A percentile compares a stretch with the other conserved stretches of the same genome.
These are phyloP conservation scores for Aethes cnicana DNA, from an alignment of 2,888 invertebrate genomes.

Conservation along the genomic window DNA sequence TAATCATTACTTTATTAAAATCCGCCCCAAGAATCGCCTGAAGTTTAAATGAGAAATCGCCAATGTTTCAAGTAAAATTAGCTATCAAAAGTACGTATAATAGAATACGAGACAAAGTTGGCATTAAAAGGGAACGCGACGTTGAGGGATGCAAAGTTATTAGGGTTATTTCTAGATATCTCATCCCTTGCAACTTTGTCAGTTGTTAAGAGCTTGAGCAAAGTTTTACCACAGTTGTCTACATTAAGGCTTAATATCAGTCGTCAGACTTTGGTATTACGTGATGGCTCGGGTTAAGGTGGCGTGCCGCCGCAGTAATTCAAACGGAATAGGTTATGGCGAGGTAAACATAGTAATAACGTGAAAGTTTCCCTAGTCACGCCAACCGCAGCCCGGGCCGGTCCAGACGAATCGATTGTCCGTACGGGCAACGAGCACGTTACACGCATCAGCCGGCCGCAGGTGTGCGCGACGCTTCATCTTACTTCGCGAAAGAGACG, in stretches of 20 bases:
- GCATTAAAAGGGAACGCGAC: background rate
- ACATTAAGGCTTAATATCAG: conserved; percentile 51
- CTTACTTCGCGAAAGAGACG: conserved; percentile 45
- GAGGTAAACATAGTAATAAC: conserved; percentile 64
- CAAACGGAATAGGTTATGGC: conserved; percentile 60
- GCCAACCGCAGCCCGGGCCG: conserved; percentile 49
- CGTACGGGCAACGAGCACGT: conserved; percentile 58
- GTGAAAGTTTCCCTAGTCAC: conserved; percentile 63
- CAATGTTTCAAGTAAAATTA: background rate
- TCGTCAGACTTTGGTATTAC: conserved; percentile 53
- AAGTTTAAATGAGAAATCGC: background rate
- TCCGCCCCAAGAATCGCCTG: background rate
- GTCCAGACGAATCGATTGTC: conserved; percentile 78
- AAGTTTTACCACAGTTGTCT: conserved; percentile 46
- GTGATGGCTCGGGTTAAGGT: conserved; percentile 57
- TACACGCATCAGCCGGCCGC: conserved; percentile 53
- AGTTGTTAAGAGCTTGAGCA: conserved; percentile 47
- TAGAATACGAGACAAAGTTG: background rate
- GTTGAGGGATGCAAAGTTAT: background rate
- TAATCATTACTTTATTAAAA: background rate
- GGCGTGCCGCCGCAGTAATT: conserved; percentile 44
- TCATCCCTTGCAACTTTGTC: conserved; percentile 5
- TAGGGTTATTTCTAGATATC: conserved; percentile 1
- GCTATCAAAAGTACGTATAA: background rate
- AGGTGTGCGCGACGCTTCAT: conserved; percentile 63